Base-by-base conservation (phyloP, 1,140 invertebrate species). In the Trachymyrmex cornetzi region DNA sequence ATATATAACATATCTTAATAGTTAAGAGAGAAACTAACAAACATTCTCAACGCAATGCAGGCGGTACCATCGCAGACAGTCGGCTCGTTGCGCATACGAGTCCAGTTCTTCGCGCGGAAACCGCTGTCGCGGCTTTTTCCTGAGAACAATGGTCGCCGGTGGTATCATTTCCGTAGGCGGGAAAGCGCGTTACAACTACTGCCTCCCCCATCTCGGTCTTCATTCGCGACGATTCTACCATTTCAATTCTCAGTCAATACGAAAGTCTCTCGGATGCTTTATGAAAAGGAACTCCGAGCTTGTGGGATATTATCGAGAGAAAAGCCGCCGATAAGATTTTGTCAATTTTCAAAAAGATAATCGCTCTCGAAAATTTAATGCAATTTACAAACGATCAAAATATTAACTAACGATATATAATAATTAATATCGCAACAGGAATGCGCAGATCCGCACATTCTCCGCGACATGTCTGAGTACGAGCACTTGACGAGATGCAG, bases 61-160 rank as follows among this genome's bases (percentile, higher is more conserved):
- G 16, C 19, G 19, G 9, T 72, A 30, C 4, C 19, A 55, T 50
- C 11, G 11, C 16, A 22, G 16, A n/a, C 9, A 24, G 34, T 77
- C 34, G 22, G n/a, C 57, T 44, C 12, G 50, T 27, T 44, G n/a
- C 66, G 77, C n/a, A 77, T 66, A 75, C 30, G 55, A 72, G 30
- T 80, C 89, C 61, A 27, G 80, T 64, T 89, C 72, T 63, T 77
- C 88, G 87, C 85, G 72, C 57, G 88, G 88, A 90, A 90, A 87
- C 86, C 72, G 67, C 55, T 66, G 74, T 80, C 77, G 77, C n/a
- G 57, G n/a, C n/a, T 80, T 59, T 64, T 27, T 66, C 84, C 34
- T 38, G 64, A 50, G 74, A 80, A 90, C 85, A 90, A 90, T 87
- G 61, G 72, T 67, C 74, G 53, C 59, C 77, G 85, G 82, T 87